phyloP scores from a whole-genome alignment of 2,113 vertebrate species.

The Brachyhypopomus gauderio region DNA sequence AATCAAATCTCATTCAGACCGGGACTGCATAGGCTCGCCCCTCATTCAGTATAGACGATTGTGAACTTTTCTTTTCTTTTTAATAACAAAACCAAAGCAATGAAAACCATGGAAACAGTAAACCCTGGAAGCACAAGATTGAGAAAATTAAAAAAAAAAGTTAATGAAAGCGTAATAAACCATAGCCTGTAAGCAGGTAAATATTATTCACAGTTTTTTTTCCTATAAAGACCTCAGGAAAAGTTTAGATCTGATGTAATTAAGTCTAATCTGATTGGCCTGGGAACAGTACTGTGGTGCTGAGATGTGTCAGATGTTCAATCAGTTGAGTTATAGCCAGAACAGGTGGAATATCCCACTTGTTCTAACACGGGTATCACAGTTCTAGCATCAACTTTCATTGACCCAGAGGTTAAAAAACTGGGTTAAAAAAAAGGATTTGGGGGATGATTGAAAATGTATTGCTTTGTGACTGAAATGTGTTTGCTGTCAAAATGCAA shows the following conservation, averaged over 20 bases:
- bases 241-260: conserved; percentile 14
- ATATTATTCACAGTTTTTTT: conserved; percentile 2
- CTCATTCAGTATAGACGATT: conserved; percentile 53
- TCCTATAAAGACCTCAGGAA: conserved; percentile 1
- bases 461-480: conserved; percentile 40
- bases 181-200: conserved; percentile 1
- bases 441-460: conserved; percentile 32
- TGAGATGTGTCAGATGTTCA: not conserved
- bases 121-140: conserved; percentile 22
- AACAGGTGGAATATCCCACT: conserved; percentile 24
- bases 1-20: not conserved
- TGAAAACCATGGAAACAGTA: conserved; percentile 39
- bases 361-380: conserved; percentile 26
- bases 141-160: conserved; percentile 43
- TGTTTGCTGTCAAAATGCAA: conserved; percentile 45
- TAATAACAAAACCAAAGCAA: conserved; percentile 32
- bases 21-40: conserved; percentile 30
- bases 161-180: conserved; percentile 32
- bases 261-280: conserved; percentile 16
- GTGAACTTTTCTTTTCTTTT: conserved; percentile 52
- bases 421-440: conserved; percentile 45
- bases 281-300: not conserved
- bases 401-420: conserved; percentile 44
- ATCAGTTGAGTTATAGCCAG: conserved; percentile 29
- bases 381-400: conserved; percentile 45